Conservation (phyloP, 2,888 invertebrate species). For the Augochlorella aurata region DNA sequence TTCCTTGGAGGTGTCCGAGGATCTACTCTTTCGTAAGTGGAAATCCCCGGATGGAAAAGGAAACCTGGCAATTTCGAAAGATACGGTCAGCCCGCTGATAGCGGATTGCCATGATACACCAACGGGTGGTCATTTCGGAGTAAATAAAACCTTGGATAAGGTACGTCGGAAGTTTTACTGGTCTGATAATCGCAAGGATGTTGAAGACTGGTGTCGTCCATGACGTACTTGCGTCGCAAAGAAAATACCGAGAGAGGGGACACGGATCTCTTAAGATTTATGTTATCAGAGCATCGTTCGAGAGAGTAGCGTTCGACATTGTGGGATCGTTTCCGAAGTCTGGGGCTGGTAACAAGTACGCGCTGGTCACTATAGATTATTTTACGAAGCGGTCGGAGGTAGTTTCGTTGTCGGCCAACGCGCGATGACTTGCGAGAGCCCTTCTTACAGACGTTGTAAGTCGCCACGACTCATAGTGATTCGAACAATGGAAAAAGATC, state of each 20-base stretch:
- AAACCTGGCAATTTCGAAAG: neutral
- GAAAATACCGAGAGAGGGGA: constrained; percentile 1
- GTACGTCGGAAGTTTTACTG: neutral
- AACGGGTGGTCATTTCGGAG: neutral
- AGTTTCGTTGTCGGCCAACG: no score
- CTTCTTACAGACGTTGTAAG: no score
- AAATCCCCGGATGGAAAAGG: neutral
- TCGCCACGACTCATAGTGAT: no score
- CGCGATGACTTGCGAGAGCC: no score
- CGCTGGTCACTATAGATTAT: constrained; percentile 4
- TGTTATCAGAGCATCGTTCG: constrained; percentile 9
- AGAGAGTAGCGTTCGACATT: constrained; percentile 9
- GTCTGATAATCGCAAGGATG: neutral
- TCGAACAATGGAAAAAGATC: no score
- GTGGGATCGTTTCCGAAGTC: constrained; percentile 2
- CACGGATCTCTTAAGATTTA: neutral
- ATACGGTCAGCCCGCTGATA: neutral
- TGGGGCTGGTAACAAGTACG: neutral
- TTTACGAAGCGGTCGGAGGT: no score
- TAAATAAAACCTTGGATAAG: neutral
- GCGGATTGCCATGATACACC: neutral
- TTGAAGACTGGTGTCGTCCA: constrained; percentile 4
- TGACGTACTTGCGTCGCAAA: neutral
- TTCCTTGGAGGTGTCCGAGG: neutral
- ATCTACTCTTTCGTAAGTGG: neutral